phyloP scores from a whole-genome alignment of 2,888 invertebrate genomes.

The Hirtodrosophila histrioides region DNA sequence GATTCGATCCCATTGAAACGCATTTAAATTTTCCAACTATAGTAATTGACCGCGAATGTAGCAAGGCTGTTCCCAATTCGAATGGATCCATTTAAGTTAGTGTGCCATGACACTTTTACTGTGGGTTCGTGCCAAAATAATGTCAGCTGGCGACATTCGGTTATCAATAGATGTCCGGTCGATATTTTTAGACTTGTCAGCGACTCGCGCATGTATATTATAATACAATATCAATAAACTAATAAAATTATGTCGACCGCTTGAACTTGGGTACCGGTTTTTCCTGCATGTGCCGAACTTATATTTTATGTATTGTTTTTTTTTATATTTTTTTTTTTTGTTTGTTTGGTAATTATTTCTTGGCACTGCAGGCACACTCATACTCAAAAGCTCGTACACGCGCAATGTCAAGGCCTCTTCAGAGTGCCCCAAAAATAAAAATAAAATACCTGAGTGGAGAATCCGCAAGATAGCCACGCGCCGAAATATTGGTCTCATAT shows the following conservation, averaged over 20 bases:
- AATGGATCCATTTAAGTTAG: background rate
- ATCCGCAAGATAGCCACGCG: constrained; percentile 33
- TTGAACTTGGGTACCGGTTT: constrained; percentile 40
- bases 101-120: constrained; percentile 16
- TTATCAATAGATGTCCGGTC: constrained; percentile 53
- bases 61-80: background rate
- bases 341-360: constrained; percentile 14
- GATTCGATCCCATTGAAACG: no score
- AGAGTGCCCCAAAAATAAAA: constrained; percentile 14
- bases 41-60: no score
- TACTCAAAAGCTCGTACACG: constrained; percentile 9
- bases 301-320: constrained; percentile 13
- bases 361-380: constrained; percentile 26
- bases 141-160: constrained; percentile 37
- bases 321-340: constrained; percentile 1
- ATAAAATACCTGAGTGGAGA: constrained; percentile 14
- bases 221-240: constrained; percentile 31
- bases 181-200: constrained; percentile 53
- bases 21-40: no score
- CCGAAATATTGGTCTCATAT: constrained; percentile 13
- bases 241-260: constrained; percentile 24
- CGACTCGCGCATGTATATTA: constrained; percentile 35
- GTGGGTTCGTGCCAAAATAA: constrained; percentile 41
- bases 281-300: constrained; percentile 20
- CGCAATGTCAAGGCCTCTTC: constrained; percentile 46